A percentile compares a stretch with the other conserved stretches of the same genome.
Evolutionary conservation across 2,113 vertebrate species (phyloP).

Genomic region (Phaethornis superciliosus): DNA sequence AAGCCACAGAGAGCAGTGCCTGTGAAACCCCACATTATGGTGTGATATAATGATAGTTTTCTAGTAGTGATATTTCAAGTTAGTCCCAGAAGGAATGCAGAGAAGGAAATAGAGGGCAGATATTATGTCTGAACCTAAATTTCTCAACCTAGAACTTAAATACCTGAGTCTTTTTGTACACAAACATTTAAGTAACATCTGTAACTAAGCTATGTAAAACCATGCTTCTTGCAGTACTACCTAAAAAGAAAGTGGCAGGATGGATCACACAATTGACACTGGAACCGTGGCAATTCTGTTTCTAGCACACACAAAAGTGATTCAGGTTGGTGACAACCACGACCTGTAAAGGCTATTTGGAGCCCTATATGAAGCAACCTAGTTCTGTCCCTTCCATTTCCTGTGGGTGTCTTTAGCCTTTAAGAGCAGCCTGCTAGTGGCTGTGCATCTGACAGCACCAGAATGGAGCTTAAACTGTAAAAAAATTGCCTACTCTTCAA

Average conservation of each 20-base stretch:
- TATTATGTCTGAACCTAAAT: neutral
- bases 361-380: neutral
- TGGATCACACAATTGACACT: neutral
- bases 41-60: neutral
- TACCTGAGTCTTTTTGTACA: neutral
- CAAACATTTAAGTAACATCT: neutral
- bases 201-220: neutral
- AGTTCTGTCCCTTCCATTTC: neutral
- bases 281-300: neutral
- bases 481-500: neutral
- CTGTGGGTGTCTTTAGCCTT: neutral
- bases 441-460: neutral
- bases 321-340: neutral
- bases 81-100: neutral
- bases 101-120: neutral
- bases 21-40: neutral
- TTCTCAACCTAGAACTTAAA: neutral
- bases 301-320: neutral
- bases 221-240: fast-evolving
- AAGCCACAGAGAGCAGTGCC: neutral
- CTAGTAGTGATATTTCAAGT: neutral
- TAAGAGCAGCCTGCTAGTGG: neutral
- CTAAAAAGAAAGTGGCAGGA: neutral
- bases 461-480: neutral
- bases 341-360: neutral